Conservation (phyloP, 1,140 invertebrate genomes). For the Linepithema humile region DNA sequence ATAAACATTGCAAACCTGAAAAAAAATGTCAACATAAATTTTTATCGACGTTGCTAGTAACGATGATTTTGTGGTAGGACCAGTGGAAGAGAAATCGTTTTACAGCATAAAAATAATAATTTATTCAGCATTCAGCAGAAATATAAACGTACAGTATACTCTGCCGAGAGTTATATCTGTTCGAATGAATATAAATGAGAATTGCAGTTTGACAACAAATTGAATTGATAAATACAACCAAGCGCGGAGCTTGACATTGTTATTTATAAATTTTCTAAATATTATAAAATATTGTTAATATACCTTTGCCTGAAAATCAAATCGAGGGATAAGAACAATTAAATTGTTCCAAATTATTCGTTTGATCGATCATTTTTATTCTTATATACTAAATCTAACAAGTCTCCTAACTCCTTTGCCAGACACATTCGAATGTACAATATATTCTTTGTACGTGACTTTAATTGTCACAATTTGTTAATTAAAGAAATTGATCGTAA, state of each 20-base stretch:
- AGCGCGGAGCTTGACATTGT: constrained; percentile 4
- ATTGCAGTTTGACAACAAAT: constrained; percentile 34
- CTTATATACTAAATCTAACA: constrained; percentile 20
- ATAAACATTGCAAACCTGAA: not conserved
- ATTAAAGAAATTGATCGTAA: not conserved
- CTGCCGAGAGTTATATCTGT: constrained; percentile 61
- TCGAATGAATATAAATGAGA: constrained; percentile 42
- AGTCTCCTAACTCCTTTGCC: constrained; percentile 8
- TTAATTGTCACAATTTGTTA: constrained; percentile 14
- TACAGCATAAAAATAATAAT: constrained; percentile 83
- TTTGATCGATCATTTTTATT: constrained; percentile 14
- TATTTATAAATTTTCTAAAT: constrained; percentile 29
- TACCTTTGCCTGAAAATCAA: constrained; percentile 16
- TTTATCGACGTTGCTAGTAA: not conserved
- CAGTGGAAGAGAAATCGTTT: constrained; percentile 2
- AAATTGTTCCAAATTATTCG: constrained; percentile 28
- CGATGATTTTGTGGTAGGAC: not conserved
- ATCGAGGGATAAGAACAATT: constrained; percentile 15
- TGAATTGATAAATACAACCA: not conserved
- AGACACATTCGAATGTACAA: constrained; percentile 17
- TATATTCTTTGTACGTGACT: not conserved
- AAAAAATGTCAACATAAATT: not conserved
- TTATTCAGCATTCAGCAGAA: constrained; percentile 81
- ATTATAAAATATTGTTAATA: constrained; percentile 56
- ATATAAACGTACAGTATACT: constrained; percentile 78